These are phyloP conservation scores for Ceratosolen solmsi DNA, from an alignment of 1,140 invertebrate genomes.

Conservation along the genomic window DNA sequence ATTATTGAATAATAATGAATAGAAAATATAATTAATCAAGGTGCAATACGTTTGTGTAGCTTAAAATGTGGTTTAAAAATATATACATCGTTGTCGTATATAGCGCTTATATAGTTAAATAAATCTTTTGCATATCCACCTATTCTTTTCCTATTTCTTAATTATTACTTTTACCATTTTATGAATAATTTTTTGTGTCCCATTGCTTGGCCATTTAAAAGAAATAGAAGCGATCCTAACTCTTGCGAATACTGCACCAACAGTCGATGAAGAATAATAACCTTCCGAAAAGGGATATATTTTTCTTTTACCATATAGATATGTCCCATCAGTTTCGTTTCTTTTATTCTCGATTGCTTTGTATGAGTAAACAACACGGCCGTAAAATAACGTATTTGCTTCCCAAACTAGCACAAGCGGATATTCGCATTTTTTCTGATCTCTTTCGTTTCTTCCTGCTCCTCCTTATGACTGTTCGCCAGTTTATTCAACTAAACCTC, in stretches of 20 bases:
- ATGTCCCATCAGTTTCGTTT: background rate
- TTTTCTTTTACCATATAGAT: background rate
- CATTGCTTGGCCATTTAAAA: background rate
- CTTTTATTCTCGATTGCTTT: conserved; percentile 23
- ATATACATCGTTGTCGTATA: background rate
- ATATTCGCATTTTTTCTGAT: conserved; percentile 4
- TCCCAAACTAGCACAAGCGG: conserved; percentile 13
- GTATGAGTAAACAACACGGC: background rate
- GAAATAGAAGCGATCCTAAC: background rate
- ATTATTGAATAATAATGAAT: too few relatives aligned
- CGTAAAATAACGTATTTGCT: conserved; percentile 27
- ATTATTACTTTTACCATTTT: conserved; percentile 29
- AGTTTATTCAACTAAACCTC: background rate
- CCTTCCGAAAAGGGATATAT: conserved; percentile 51
- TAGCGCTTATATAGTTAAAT: conserved; percentile 9
- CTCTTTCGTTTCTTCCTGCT: background rate
- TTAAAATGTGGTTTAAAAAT: background rate
- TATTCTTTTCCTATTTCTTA: background rate
- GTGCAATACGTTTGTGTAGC: too few relatives aligned
- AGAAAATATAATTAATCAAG: too few relatives aligned
- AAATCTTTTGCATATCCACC: background rate
- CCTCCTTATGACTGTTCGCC: background rate
- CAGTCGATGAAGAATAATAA: conserved; percentile 60
- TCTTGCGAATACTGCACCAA: conserved; percentile 37
- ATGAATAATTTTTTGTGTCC: conserved; percentile 38